phyloP scores from a whole-genome alignment of 1,140 invertebrate species.

The Conus ventricosus region DNA sequence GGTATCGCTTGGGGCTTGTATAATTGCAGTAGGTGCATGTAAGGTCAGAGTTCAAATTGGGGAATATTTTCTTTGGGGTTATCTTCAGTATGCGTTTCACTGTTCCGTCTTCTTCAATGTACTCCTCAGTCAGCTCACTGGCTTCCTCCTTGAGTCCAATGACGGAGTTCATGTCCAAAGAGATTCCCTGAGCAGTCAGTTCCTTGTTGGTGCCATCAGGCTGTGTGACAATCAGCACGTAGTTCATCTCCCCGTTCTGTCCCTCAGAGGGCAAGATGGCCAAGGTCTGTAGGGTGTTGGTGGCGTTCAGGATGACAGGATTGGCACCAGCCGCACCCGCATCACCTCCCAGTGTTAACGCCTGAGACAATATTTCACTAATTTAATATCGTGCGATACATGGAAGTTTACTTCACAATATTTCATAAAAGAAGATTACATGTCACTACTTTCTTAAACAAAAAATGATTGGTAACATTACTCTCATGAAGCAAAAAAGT shows the following conservation, averaged over 20 bases:
- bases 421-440: no score
- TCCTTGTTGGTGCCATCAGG: slow-evolving; percentile 73
- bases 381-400: no score
- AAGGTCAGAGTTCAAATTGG: slow-evolving; percentile 78
- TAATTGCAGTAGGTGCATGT: slow-evolving; percentile 95
- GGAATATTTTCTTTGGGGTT: slow-evolving; percentile 82
- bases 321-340: slow-evolving; percentile 12
- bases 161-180: slow-evolving; percentile 76
- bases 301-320: slow-evolving; percentile 48
- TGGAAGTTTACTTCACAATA: no score
- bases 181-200: slow-evolving; percentile 65
- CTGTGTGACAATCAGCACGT: slow-evolving; percentile 91
- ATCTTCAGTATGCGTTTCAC: slow-evolving; percentile 77
- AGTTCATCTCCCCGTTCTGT: slow-evolving; percentile 85
- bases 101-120: slow-evolving; percentile 79
- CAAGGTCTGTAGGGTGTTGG: slow-evolving; percentile 84
- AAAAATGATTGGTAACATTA: no score
- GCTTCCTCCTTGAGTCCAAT: slow-evolving; percentile 76
- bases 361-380: background rate
- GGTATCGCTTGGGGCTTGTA: slow-evolving; percentile 90
- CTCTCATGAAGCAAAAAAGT: no score
- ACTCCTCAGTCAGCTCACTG: slow-evolving; percentile 77
- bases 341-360: slow-evolving; percentile 35
- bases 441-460: no score
- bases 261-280: slow-evolving; percentile 90